Conservation (phyloP, 2,888 invertebrate species). For the Dinocampus coccinellae region DNA sequence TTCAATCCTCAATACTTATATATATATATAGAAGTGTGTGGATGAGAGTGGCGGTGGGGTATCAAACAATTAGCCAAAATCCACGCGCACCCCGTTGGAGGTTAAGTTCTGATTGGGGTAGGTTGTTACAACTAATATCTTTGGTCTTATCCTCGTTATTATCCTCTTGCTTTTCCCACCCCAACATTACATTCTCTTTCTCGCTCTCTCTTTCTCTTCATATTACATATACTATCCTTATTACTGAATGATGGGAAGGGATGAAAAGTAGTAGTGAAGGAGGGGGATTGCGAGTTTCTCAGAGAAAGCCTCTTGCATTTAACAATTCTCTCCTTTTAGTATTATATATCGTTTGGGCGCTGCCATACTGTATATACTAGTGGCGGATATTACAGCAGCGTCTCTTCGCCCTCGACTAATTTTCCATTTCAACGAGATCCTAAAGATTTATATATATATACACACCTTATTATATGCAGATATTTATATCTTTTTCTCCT, state of each 20-base stretch:
- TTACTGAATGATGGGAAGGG: background rate
- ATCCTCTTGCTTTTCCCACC: constrained; percentile 45
- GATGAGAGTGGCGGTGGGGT: constrained; percentile 48
- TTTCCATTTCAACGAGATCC: constrained; percentile 45
- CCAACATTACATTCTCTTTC: background rate
- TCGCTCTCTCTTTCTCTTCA: constrained; percentile 48
- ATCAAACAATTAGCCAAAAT: constrained; percentile 64
- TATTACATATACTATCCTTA: constrained; percentile 38
- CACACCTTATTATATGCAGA: constrained; percentile 12
- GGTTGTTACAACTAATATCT: constrained; percentile 65
- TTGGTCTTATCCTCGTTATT: constrained; percentile 67
- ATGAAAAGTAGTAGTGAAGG: too few relatives aligned
- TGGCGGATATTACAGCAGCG: constrained; percentile 57
- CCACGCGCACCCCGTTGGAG: constrained; percentile 40
- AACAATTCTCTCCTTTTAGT: constrained; percentile 41
- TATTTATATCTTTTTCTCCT: background rate
- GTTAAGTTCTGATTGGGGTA: constrained; percentile 51
- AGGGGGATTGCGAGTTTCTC: constrained; percentile 14
- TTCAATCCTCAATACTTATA: background rate
- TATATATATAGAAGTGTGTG: constrained; percentile 29
- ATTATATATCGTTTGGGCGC: constrained; percentile 45
- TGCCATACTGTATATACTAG: constrained; percentile 30
- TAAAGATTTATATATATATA: constrained; percentile 19
- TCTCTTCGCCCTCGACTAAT: constrained; percentile 58
- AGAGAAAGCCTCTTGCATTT: constrained; percentile 37